Evolutionary conservation across 1,140 invertebrate genomes (phyloP).

Genomic region (Cydia pomonella): DNA sequence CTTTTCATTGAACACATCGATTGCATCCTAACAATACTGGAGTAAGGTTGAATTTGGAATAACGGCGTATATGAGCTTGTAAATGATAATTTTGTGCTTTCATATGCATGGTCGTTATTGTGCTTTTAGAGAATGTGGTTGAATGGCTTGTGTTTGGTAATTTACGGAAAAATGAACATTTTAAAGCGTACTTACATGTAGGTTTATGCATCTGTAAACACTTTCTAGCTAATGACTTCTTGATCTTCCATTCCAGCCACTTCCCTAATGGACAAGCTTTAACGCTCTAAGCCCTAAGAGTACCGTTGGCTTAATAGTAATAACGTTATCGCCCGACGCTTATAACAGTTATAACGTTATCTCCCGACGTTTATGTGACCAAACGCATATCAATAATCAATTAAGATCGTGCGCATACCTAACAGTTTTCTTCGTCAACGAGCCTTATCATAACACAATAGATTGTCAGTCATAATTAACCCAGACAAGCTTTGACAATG

Average conservation of each 20-base stretch:
- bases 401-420: conserved; percentile 36
- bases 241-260: background rate
- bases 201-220: conserved; percentile 7
- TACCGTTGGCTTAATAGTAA: conserved; percentile 2
- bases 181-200: conserved; percentile 6
- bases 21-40: background rate
- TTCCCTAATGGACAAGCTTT: conserved; percentile 26
- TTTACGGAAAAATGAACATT: conserved; percentile 29
- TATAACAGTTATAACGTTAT: conserved; percentile 1
- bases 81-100: conserved; percentile 31
- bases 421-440: conserved; percentile 44
- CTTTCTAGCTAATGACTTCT: conserved; percentile 25
- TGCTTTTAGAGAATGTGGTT: conserved; percentile 30
- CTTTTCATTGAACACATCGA: background rate
- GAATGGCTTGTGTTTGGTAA: conserved; percentile 29
- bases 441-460: conserved; percentile 45
- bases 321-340: conserved; percentile 1
- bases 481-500: conserved; percentile 36
- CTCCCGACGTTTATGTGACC: conserved; percentile 14
- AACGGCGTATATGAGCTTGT: background rate
- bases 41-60: background rate
- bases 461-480: conserved; percentile 55
- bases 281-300: background rate
- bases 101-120: conserved; percentile 28
- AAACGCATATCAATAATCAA: conserved; percentile 28